A percentile compares a stretch with the other conserved stretches of the same genome.
phyloP scores from a whole-genome alignment of 2,797 vertebrate genomes.

The Malurus splendens region DNA sequence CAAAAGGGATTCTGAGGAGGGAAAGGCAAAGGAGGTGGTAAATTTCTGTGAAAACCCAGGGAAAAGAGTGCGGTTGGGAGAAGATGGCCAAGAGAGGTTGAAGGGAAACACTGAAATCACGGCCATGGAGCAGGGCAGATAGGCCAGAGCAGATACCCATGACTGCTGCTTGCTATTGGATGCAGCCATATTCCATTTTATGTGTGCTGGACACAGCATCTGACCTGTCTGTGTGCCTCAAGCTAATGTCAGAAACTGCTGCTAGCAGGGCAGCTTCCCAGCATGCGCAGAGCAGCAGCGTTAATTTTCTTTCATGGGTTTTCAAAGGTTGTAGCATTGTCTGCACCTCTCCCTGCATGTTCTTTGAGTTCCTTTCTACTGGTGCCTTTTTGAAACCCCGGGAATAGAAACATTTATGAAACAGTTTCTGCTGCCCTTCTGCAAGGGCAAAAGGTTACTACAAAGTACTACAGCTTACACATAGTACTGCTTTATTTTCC shows the following conservation, averaged over 20 bases:
- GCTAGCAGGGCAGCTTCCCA: neutral
- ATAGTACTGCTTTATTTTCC: neutral
- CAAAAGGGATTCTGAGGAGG: neutral
- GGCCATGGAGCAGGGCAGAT: neutral
- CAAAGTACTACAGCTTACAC: neutral
- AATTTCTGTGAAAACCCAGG: neutral
- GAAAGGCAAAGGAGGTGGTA: neutral
- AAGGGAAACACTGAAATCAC: neutral
- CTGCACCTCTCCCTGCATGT: neutral
- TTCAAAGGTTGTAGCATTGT: neutral
- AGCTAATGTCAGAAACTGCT: neutral
- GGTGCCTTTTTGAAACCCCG: neutral
- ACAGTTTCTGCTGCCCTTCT: neutral
- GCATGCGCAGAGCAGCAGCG: neutral
- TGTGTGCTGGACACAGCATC: neutral
- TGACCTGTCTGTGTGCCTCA: neutral
- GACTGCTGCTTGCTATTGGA: neutral
- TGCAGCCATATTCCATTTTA: neutral
- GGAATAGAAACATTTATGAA: neutral
- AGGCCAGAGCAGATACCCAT: neutral
- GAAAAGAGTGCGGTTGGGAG: neutral
- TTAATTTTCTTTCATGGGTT: neutral
- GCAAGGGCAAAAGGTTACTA: neutral
- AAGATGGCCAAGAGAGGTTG: neutral
- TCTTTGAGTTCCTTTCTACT: neutral